These are phyloP conservation scores for Allobates femoralis DNA, from an alignment of 2,797 vertebrate genomes.

Conservation along the genomic window DNA sequence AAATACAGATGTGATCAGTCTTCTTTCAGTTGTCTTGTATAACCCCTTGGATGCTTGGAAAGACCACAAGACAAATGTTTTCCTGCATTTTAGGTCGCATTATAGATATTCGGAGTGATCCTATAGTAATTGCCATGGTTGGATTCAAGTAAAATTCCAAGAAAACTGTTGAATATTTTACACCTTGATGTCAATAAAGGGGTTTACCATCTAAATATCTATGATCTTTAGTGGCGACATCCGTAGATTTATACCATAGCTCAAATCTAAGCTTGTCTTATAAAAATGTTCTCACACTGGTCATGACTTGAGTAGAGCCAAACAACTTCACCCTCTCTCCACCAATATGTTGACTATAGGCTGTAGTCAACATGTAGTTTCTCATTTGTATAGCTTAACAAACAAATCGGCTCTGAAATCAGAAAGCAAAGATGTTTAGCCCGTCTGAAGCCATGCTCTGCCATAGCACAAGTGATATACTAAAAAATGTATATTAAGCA, in stretches of 20 bases:
- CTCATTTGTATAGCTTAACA: too few species aligned
- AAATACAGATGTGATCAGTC: constrained; percentile 40
- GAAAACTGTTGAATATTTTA: neutral
- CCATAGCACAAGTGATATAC: too few species aligned
- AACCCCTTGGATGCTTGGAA: constrained; percentile 30
- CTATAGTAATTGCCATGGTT: neutral
- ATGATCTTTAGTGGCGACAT: neutral
- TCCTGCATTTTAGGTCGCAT: constrained; percentile 3
- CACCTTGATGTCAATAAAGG: constrained; percentile 1
- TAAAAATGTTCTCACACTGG: neutral
- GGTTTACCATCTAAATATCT: neutral
- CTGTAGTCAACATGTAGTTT: too few species aligned
- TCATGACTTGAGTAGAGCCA: neutral
- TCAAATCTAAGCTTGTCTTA: neutral
- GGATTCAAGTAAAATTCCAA: neutral
- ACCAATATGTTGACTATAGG: too few species aligned
- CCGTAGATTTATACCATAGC: too few species aligned
- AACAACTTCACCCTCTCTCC: neutral
- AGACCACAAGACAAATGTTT: constrained; percentile 8
- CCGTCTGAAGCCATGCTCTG: too few species aligned
- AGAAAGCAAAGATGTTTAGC: too few species aligned
- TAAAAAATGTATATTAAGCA: too few species aligned
- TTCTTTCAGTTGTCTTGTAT: constrained; percentile 37
- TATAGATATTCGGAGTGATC: neutral
- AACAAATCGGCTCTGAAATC: too few species aligned